Percentiles rank a stretch among this genome's conserved stretches.
Evolutionary conservation across 1,140 invertebrate genomes (phyloP).

Genomic region (Drosophila asahinai): DNA sequence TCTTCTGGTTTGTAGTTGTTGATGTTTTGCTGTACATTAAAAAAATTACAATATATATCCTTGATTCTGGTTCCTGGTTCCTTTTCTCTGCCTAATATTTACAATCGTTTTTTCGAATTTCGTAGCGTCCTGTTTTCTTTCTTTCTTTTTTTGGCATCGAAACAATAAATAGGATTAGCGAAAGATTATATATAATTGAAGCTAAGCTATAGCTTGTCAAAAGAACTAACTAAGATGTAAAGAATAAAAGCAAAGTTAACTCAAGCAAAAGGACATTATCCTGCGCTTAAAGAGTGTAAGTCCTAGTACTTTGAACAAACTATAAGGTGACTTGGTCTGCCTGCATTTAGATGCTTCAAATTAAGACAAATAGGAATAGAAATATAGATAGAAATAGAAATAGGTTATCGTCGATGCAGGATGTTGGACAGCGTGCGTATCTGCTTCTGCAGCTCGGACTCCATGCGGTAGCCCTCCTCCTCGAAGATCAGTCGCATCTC

Average conservation of each 20-base stretch:
- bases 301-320: slow-evolving; percentile 1
- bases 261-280: background rate
- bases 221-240: slow-evolving; percentile 12
- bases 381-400: slow-evolving; percentile 12
- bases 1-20: slow-evolving; percentile 3
- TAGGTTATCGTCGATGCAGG: slow-evolving; percentile 80
- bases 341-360: background rate
- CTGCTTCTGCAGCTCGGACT: slow-evolving; percentile 84
- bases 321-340: slow-evolving; percentile 32
- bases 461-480: slow-evolving; percentile 86
- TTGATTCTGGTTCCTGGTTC: slow-evolving; percentile 9
- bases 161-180: slow-evolving; percentile 44
- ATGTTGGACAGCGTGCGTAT: slow-evolving; percentile 84
- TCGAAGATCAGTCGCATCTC: slow-evolving; percentile 88
- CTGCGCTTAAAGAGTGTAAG: background rate
- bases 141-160: slow-evolving; percentile 51
- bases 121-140: slow-evolving; percentile 35
- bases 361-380: background rate
- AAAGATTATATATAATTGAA: slow-evolving; percentile 22
- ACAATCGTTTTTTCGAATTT: slow-evolving; percentile 35
- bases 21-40: slow-evolving; percentile 44
- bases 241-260: background rate
- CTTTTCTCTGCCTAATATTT: slow-evolving; percentile 39
- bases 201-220: slow-evolving; percentile 6
- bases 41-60: slow-evolving; percentile 50